A percentile compares a stretch with the other conserved stretches of the same genome.
phyloP scores from a whole-genome alignment of 2,797 vertebrate genomes.

The Okamejei kenojei region DNA sequence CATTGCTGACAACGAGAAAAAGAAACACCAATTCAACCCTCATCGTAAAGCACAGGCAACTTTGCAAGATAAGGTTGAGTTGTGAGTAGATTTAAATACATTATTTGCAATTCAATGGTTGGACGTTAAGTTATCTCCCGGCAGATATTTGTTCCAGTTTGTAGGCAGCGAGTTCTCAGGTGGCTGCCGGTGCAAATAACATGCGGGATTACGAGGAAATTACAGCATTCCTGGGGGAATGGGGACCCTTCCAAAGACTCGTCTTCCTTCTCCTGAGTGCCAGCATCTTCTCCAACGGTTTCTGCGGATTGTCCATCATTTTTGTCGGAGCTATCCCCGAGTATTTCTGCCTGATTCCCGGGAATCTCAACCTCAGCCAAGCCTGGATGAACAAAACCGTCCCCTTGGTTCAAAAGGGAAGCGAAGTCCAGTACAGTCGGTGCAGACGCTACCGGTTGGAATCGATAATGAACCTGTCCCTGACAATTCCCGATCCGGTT shows the following conservation, averaged over 20 bases:
- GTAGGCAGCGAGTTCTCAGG: no score
- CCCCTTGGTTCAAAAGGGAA: conserved; percentile 58
- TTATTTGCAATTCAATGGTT: not conserved
- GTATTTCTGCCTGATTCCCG: conserved; percentile 70
- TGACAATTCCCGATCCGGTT: conserved; percentile 62
- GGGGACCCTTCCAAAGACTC: conserved; percentile 71
- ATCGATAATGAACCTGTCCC: not conserved
- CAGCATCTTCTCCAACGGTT: conserved; percentile 71
- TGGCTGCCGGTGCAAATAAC: not conserved
- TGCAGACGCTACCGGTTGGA: conserved; percentile 65
- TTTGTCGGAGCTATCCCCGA: conserved; percentile 69
- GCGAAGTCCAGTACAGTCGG: conserved; percentile 49
- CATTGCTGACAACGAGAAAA: not conserved
- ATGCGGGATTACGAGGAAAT: conserved; percentile 64
- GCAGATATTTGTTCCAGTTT: no score
- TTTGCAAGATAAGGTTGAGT: no score
- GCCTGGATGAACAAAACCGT: conserved; percentile 72
- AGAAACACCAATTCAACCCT: not conserved
- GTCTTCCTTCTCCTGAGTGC: conserved; percentile 69
- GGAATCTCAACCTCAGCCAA: conserved; percentile 62
- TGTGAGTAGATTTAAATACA: not conserved
- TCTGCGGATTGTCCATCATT: conserved; percentile 57
- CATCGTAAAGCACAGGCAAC: not conserved
- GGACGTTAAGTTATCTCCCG: not conserved
- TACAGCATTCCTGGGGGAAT: conserved; percentile 68